Conservation (phyloP, 2,888 invertebrate species). For the Clepsis dumicolana region DNA sequence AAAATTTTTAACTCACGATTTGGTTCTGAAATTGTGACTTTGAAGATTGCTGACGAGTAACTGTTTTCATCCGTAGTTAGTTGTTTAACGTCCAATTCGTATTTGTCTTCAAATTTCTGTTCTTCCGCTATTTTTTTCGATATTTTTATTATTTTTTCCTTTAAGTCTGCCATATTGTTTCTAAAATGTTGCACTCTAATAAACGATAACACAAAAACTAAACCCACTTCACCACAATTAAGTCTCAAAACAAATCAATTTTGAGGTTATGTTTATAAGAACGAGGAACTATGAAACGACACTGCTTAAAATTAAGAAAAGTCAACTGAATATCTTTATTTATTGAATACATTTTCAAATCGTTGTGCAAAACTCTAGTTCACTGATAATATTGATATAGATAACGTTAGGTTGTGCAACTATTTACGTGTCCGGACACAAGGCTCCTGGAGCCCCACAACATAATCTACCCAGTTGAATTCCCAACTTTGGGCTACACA, state of each 20-base stretch:
- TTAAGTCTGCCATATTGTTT: conserved; percentile 19
- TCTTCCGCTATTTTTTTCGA: conserved; percentile 21
- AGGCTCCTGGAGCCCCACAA: neutral
- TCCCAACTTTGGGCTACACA: neutral
- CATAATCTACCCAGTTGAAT: neutral
- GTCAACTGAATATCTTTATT: neutral
- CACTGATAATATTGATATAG: neutral
- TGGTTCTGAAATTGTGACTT: conserved; percentile 17
- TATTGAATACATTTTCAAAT: neutral
- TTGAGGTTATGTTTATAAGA: neutral
- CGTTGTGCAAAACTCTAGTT: neutral
- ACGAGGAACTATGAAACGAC: no score
- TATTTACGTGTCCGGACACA: neutral
- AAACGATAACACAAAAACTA: neutral
- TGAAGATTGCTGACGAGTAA: conserved; percentile 23
- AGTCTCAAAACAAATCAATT: neutral
- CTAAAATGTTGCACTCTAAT: neutral
- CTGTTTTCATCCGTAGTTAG: conserved; percentile 11
- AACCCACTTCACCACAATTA: neutral
- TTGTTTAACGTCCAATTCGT: conserved; percentile 16
- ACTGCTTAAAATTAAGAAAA: neutral
- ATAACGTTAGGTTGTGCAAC: neutral
- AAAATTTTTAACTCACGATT: conserved; percentile 32
- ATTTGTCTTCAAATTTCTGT: conserved; percentile 9
- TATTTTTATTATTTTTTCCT: conserved; percentile 13